Evolutionary conservation across 2,888 invertebrate species (phyloP).

Genomic region (Thalpophila matura): DNA sequence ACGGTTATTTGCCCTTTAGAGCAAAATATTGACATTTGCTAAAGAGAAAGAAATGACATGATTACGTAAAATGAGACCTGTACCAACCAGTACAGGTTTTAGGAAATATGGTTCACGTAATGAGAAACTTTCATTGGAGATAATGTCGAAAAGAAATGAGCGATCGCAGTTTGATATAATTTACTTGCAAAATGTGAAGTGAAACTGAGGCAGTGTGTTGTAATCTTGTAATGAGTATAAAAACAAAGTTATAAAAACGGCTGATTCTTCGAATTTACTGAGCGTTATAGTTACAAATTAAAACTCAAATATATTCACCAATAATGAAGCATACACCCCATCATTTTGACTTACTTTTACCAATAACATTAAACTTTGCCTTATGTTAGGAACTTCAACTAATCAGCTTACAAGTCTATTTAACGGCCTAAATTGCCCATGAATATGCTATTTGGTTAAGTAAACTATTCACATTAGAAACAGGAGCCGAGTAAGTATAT

Average conservation of each 20-base stretch:
- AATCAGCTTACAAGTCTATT: background rate
- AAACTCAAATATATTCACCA: background rate
- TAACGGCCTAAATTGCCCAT: background rate
- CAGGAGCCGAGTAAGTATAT: background rate
- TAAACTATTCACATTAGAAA: conserved; percentile 1
- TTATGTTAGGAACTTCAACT: too few species aligned
- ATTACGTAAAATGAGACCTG: conserved; percentile 57
- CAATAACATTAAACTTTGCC: too few species aligned
- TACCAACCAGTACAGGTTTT: conserved; percentile 48
- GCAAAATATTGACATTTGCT: conserved; percentile 59
- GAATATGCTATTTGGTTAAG: background rate
- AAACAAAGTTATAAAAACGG: conserved; percentile 13
- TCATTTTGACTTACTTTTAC: too few species aligned
- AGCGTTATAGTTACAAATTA: background rate
- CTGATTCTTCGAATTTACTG: background rate
- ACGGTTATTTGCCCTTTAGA: conserved; percentile 59
- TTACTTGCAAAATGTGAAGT: conserved; percentile 48
- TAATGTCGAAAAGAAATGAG: conserved; percentile 63
- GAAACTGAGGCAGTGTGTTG: conserved; percentile 41
- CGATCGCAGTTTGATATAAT: conserved; percentile 61
- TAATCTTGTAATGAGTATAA: conserved; percentile 27
- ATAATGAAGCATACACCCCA: too few species aligned
- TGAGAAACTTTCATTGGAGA: conserved; percentile 49
- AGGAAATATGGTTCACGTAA: conserved; percentile 62
- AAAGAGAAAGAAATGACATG: conserved; percentile 55